Evolutionary conservation across 2,113 vertebrate genomes (phyloP).

Genomic region (Microtus montanus): DNA sequence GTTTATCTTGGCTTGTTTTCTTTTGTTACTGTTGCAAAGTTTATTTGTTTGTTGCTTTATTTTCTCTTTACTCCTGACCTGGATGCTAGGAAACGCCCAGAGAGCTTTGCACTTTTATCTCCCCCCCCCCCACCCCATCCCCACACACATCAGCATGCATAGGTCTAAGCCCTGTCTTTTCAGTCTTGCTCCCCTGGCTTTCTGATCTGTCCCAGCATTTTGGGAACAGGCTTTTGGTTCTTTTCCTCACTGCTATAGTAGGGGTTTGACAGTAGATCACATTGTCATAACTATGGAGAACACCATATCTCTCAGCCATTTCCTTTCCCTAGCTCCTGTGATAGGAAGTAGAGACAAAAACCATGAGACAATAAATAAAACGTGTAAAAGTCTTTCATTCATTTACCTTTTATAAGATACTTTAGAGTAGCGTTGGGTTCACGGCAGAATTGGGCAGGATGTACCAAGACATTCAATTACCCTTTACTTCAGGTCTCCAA

Average conservation of each 20-base stretch:
- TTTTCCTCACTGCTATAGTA: accelerated
- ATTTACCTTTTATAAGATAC: neutral
- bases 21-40: neutral
- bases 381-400: neutral
- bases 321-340: neutral
- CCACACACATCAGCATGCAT: accelerated
- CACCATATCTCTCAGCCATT: neutral
- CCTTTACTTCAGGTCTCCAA: neutral
- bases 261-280: neutral
- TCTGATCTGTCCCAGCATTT: neutral
- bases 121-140: no score
- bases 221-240: no score
- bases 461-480: neutral
- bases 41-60: neutral
- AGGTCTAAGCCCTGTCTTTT: neutral
- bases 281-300: neutral
- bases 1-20: neutral
- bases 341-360: neutral
- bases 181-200: neutral
- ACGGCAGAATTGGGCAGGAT: neutral
- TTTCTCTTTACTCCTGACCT: neutral
- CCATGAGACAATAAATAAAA: neutral
- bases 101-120: neutral
- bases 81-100: neutral
- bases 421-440: neutral